Evolutionary conservation across 2,797 vertebrate species (phyloP).

Genomic region (Scyliorhinus canicula): DNA sequence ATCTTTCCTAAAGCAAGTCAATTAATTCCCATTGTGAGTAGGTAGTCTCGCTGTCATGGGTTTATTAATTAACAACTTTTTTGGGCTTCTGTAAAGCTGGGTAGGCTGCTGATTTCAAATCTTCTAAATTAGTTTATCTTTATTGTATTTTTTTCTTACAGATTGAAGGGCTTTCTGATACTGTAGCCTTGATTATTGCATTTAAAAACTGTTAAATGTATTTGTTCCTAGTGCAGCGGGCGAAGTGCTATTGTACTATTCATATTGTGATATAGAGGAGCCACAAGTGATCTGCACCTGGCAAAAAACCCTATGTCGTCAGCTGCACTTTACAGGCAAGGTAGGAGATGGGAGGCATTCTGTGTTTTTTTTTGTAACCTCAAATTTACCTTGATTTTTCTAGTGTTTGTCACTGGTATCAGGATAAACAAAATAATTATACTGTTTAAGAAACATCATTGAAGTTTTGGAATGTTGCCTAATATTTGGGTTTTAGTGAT

Average conservation of each 20-base stretch:
- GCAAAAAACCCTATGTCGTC: conserved; percentile 81
- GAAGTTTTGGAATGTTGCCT: neutral
- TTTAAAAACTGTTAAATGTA: conserved; percentile 37
- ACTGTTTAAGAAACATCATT: neutral
- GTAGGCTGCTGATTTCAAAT: neutral
- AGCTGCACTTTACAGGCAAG: conserved; percentile 83
- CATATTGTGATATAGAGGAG: conserved; percentile 72
- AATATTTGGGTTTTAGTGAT: neutral
- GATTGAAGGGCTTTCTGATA: neutral
- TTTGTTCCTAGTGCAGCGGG: conserved; percentile 62
- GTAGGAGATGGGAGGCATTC: conserved; percentile 53
- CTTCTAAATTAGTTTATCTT: neutral
- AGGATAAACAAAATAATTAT: neutral
- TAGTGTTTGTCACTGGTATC: neutral
- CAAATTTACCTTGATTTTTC: neutral
- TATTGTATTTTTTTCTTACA: neutral
- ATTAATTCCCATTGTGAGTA: neutral
- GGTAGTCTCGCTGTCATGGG: neutral
- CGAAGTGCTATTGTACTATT: conserved; percentile 84
- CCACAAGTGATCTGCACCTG: conserved; percentile 73
- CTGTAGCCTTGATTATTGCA: neutral
- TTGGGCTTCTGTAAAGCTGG: neutral
- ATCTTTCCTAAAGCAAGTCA: neutral
- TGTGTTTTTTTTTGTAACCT: neutral
- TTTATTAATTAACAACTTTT: neutral